Conservation (phyloP, 2,113 vertebrate species). For the Tragulus kanchil region DNA sequence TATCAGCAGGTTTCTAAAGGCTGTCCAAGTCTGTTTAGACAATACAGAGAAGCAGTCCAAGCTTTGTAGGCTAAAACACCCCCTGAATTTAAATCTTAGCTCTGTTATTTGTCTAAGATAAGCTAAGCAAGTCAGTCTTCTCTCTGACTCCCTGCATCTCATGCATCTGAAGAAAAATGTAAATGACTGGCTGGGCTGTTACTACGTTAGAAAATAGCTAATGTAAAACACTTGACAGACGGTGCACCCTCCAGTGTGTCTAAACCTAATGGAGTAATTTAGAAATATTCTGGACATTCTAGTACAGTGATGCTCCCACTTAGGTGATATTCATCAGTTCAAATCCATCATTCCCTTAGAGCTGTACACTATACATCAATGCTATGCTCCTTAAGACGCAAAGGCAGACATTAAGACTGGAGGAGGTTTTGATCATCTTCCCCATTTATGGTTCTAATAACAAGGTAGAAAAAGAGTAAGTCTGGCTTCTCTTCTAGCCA, state of each 20-base stretch:
- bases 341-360: not conserved
- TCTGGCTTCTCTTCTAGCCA: not conserved
- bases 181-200: not conserved
- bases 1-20: not conserved
- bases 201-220: slow-evolving; percentile 5
- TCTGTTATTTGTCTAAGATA: slow-evolving; percentile 14
- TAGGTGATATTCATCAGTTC: not conserved
- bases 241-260: not conserved
- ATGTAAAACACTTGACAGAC: not conserved
- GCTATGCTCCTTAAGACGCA: not conserved
- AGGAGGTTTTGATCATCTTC: not conserved
- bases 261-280: not conserved
- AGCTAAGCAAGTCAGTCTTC: slow-evolving; percentile 35
- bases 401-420: not conserved
- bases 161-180: slow-evolving; percentile 20
- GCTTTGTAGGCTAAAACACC: not conserved
- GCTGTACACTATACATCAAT: not conserved
- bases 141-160: slow-evolving; percentile 27
- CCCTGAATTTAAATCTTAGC: not conserved
- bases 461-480: not conserved
- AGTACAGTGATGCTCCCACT: not conserved
- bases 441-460: not conserved
- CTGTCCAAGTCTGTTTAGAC: not conserved
- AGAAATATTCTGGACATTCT: not conserved
- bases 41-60: not conserved